A percentile compares a stretch with the other conserved stretches of the same genome.
Evolutionary conservation across 2,797 vertebrate species (phyloP).

Genomic region (Urosaurus nigricauda): DNA sequence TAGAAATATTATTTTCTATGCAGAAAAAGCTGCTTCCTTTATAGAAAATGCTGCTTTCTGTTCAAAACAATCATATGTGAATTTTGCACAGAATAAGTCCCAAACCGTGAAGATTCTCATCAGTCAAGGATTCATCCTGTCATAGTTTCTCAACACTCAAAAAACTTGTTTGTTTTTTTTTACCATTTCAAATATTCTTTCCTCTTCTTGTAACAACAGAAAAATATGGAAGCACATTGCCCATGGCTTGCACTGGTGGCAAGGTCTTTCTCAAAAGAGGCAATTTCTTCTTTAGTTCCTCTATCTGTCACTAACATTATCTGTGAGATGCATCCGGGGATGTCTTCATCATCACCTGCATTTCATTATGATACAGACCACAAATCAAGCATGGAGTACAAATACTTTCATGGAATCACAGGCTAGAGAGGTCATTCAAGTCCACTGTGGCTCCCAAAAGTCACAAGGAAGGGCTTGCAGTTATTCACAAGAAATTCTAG

Average conservation of each 20-base stretch:
- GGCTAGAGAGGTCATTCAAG: background rate
- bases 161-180: too few species aligned
- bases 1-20: too few species aligned
- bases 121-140: too few species aligned
- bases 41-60: too few species aligned
- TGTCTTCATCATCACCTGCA: background rate
- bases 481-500: background rate
- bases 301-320: too few species aligned
- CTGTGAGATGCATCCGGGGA: background rate
- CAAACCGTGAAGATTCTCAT: too few species aligned
- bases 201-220: background rate
- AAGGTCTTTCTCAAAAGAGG: background rate
- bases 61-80: too few species aligned
- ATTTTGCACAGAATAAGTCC: too few species aligned
- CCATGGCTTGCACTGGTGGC: background rate
- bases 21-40: too few species aligned
- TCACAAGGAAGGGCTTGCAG: background rate
- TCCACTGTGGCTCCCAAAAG: background rate
- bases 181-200: too few species aligned
- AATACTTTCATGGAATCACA: background rate
- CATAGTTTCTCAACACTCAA: too few species aligned
- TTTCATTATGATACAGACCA: background rate
- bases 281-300: background rate
- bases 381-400: background rate
- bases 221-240: background rate